These are phyloP conservation scores for Meghimatium bilineatum DNA, from an alignment of 2,888 invertebrate species.

Conservation along the genomic window DNA sequence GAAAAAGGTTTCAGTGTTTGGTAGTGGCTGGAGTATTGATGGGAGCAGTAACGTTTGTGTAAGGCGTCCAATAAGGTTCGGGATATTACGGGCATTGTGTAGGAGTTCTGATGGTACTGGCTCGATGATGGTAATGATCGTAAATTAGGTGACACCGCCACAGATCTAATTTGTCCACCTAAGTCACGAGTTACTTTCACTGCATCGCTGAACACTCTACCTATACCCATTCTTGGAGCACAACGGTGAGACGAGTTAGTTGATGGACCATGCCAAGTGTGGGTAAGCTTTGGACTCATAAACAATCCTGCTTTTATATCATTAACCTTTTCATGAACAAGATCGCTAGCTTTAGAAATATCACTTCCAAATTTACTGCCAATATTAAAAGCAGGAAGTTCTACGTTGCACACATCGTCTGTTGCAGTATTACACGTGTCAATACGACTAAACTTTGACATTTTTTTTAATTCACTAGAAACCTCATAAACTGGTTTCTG, in stretches of 20 bases:
- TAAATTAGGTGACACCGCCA: background rate
- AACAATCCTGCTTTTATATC: constrained; percentile 52
- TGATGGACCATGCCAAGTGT: constrained; percentile 68
- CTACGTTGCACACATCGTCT: background rate
- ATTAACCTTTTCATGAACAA: constrained; percentile 16
- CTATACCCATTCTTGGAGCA: constrained; percentile 53
- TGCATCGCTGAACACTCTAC: constrained; percentile 32
- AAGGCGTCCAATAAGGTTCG: constrained; percentile 67
- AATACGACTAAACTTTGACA: background rate
- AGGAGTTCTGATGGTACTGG: constrained; percentile 1
- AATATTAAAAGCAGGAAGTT: background rate
- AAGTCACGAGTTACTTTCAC: background rate
- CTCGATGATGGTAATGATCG: background rate
- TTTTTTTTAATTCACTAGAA: background rate
- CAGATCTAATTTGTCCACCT: background rate
- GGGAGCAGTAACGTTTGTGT: constrained; percentile 71
- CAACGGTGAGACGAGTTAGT: constrained; percentile 23
- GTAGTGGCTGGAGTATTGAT: constrained; percentile 61
- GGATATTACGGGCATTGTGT: constrained; percentile 55
- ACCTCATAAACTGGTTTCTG: no score
- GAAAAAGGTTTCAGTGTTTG: constrained; percentile 27
- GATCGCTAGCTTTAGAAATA: background rate
- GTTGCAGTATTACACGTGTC: background rate
- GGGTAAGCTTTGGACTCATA: constrained; percentile 62
- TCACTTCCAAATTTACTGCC: background rate